phyloP scores from a whole-genome alignment of 2,888 invertebrate genomes.

The Hipparchia sbordonii region DNA sequence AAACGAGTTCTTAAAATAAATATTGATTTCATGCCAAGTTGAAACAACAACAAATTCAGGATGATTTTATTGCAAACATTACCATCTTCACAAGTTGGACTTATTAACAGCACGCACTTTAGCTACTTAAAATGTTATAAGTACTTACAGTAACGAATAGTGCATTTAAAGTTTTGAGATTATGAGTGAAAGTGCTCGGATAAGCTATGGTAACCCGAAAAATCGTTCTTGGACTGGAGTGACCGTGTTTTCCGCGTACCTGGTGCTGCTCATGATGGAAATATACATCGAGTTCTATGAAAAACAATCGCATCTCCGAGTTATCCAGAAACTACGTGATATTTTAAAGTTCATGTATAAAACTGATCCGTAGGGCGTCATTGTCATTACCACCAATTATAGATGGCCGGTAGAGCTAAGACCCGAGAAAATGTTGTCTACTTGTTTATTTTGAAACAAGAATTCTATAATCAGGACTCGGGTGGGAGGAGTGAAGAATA shows the following conservation, averaged over 20 bases:
- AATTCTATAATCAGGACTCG: background rate
- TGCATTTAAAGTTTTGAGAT: background rate
- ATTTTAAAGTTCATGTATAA: constrained; percentile 32
- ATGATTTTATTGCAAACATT: background rate
- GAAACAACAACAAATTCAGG: background rate
- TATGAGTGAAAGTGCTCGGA: constrained; percentile 59
- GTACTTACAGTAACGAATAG: too few relatives aligned
- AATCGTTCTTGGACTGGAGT: constrained; percentile 66
- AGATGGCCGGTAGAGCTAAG: too few relatives aligned
- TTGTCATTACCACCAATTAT: too few relatives aligned
- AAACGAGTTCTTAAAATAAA: constrained; percentile 5
- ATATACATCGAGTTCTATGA: constrained; percentile 69
- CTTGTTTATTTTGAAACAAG: too few relatives aligned
- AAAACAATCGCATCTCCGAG: constrained; percentile 60
- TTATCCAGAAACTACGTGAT: constrained; percentile 56
- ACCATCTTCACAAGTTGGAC: too few relatives aligned
- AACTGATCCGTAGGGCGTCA: too few relatives aligned
- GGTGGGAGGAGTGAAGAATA: background rate
- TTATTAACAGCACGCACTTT: background rate
- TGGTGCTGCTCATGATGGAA: constrained; percentile 66
- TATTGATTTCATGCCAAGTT: constrained; percentile 15
- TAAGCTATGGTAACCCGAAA: constrained; percentile 59
- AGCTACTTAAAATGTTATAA: too few relatives aligned
- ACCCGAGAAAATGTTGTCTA: too few relatives aligned
- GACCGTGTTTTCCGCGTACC: constrained; percentile 67